phyloP scores from a whole-genome alignment of 2,888 invertebrate genomes.

The Neelides folsomi region DNA sequence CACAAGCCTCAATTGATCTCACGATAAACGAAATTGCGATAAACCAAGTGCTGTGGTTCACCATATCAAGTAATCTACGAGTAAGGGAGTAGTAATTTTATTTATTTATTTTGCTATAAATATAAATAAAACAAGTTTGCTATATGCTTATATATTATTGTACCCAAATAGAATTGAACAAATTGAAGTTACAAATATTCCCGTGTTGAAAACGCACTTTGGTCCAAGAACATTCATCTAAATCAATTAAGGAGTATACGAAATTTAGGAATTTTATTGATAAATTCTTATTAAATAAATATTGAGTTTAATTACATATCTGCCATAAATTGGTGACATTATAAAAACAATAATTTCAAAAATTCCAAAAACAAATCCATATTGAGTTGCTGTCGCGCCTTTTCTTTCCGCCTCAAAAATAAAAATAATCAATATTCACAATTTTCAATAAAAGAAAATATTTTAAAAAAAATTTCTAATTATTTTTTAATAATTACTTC shows the following conservation, averaged over 20 bases:
- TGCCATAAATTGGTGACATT: constrained; percentile 68
- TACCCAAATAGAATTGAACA: constrained; percentile 72
- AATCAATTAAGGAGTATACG: too few species aligned
- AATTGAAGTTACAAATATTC: constrained; percentile 33
- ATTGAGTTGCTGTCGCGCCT: constrained; percentile 64
- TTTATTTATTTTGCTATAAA: too few species aligned
- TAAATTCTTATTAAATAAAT: too few species aligned
- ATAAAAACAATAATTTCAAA: constrained; percentile 72
- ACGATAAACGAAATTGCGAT: constrained; percentile 64
- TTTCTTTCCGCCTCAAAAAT: constrained; percentile 57
- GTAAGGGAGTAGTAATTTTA: too few species aligned
- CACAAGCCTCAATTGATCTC: constrained; percentile 66
- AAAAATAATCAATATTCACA: too few species aligned
- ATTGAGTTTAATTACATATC: constrained; percentile 43
- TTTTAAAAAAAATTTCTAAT: too few species aligned
- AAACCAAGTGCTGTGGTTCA: constrained; percentile 45
- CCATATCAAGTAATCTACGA: constrained; percentile 20
- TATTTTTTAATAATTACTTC: too few species aligned
- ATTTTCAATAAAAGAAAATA: too few species aligned
- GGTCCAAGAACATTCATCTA: too few species aligned
- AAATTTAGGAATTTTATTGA: background rate
- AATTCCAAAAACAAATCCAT: constrained; percentile 72
- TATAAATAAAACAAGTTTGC: too few species aligned
- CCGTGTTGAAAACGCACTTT: too few species aligned
- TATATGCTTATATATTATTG: constrained; percentile 15